These are phyloP conservation scores for Colinus virginianus DNA, from an alignment of 2,113 vertebrate species.

Conservation along the genomic window DNA sequence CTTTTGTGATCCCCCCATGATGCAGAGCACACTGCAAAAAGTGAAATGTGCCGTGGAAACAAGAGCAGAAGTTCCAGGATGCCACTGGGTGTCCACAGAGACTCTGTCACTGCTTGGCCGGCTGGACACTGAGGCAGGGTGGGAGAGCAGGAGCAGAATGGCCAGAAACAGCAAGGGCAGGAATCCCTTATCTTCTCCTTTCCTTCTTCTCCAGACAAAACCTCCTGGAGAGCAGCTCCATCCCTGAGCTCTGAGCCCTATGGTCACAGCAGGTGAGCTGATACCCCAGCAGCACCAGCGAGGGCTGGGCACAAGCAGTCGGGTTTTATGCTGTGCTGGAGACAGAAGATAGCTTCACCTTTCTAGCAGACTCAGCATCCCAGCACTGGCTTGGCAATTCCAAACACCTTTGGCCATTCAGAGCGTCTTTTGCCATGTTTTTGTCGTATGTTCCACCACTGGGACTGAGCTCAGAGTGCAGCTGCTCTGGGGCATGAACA, in stretches of 20 bases:
- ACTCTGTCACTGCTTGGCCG: rapidly evolving
- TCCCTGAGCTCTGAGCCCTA: not conserved
- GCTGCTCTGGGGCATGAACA: rapidly evolving
- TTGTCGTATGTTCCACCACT: not conserved
- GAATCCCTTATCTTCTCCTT: not conserved
- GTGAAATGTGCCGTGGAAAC: rapidly evolving
- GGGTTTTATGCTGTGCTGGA: rapidly evolving
- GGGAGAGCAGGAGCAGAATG: not conserved
- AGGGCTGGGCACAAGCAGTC: too few relatives aligned
- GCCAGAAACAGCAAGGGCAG: not conserved
- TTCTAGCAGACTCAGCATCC: too few relatives aligned
- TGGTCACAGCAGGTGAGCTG: rapidly evolving
- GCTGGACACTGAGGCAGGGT: not conserved
- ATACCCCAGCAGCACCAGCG: not conserved
- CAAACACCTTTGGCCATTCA: too few relatives aligned
- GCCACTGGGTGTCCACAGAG: not conserved
- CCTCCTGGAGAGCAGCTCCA: not conserved
- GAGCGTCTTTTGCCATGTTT: rapidly evolving
- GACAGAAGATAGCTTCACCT: rapidly evolving
- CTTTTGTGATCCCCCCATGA: rapidly evolving
- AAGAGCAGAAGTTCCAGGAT: not conserved
- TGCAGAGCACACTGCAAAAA: not conserved
- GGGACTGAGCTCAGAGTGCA: not conserved
- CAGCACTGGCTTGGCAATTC: too few relatives aligned
- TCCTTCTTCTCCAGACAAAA: not conserved